These are phyloP conservation scores for Heliconius nattereri DNA, from an alignment of 1,140 invertebrate species.

Conservation along the genomic window DNA sequence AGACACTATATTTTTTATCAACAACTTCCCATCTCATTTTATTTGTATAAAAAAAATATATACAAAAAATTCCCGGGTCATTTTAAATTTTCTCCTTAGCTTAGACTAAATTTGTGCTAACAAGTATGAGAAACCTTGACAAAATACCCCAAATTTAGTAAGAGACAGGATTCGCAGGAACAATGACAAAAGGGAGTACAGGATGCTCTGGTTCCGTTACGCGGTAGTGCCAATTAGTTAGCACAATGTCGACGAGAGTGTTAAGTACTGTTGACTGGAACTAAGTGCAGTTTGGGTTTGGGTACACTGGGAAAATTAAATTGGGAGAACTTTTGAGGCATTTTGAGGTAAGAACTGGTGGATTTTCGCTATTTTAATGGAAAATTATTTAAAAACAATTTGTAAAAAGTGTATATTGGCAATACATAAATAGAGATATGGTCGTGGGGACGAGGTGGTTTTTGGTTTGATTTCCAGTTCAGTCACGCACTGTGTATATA, in stretches of 20 bases:
- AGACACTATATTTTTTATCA: too few relatives aligned
- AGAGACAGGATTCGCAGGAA: neutral
- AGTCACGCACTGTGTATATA: neutral
- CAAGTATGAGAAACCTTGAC: neutral
- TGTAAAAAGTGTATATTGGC: too few relatives aligned
- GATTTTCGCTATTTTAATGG: too few relatives aligned
- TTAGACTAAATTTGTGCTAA: too few relatives aligned
- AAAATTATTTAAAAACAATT: too few relatives aligned
- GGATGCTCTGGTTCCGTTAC: neutral
- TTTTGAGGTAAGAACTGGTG: neutral
- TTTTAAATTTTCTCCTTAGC: too few relatives aligned
- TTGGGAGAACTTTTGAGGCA: neutral
- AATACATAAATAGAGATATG: too few relatives aligned
- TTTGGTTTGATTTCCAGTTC: too few relatives aligned
- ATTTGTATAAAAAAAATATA: too few relatives aligned
- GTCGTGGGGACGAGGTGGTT: too few relatives aligned
- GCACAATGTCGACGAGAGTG: slow-evolving; percentile 1
- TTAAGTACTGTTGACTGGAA: slow-evolving; percentile 10
- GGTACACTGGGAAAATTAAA: neutral
- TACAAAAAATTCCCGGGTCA: too few relatives aligned
- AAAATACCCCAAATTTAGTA: slow-evolving; percentile 5
- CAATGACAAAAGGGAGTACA: neutral
- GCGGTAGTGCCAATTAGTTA: slow-evolving; percentile 16
- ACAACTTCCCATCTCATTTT: too few relatives aligned
- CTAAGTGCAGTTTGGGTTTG: slow-evolving; percentile 3